Evolutionary conservation across 1,140 invertebrate genomes (phyloP).

Genomic region (Lordiphosa clarofinis): DNA sequence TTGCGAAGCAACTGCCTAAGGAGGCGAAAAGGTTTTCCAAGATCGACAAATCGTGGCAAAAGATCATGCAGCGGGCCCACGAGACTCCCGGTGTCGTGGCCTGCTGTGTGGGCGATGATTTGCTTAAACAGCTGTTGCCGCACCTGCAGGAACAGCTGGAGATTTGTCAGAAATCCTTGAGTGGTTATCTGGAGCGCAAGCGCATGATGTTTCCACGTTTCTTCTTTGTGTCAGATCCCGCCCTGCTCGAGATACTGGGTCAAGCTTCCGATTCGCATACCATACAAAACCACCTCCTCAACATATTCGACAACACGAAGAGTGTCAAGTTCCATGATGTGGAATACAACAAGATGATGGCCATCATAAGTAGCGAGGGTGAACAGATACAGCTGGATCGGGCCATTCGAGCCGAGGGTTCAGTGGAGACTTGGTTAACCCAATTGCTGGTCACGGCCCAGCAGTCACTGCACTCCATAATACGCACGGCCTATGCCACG

Average conservation of each 20-base stretch:
- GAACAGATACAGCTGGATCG: slow-evolving; percentile 94
- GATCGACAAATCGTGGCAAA: slow-evolving; percentile 99
- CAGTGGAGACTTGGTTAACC: slow-evolving; percentile 97
- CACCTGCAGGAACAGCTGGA: slow-evolving; percentile 98
- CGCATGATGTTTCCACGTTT: slow-evolving; percentile 98
- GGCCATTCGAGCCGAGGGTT: slow-evolving; percentile 95
- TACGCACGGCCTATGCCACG: slow-evolving; percentile 89
- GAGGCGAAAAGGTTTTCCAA: slow-evolving; percentile 97
- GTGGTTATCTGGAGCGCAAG: slow-evolving; percentile 97
- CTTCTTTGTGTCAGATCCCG: slow-evolving; percentile 98
- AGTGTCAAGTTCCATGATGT: slow-evolving; percentile 96
- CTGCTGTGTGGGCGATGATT: slow-evolving; percentile 97
- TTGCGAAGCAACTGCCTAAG: slow-evolving; percentile 97
- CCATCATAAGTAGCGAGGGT: slow-evolving; percentile 95
- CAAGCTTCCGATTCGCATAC: slow-evolving; percentile 98
- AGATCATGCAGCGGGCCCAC: slow-evolving; percentile 90
- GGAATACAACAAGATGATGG: slow-evolving; percentile 96
- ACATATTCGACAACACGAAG: slow-evolving; percentile 97
- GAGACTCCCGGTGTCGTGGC: slow-evolving; percentile 97
- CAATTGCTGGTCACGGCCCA: slow-evolving; percentile 93
- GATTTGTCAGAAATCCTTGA: slow-evolving; percentile 97
- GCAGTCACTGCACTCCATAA: slow-evolving; percentile 94
- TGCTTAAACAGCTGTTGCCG: slow-evolving; percentile 93
- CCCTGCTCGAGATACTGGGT: slow-evolving; percentile 95
- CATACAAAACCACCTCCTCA: slow-evolving; percentile 96